phyloP scores from a whole-genome alignment of 2,888 invertebrate genomes.

The Troides aeacus region DNA sequence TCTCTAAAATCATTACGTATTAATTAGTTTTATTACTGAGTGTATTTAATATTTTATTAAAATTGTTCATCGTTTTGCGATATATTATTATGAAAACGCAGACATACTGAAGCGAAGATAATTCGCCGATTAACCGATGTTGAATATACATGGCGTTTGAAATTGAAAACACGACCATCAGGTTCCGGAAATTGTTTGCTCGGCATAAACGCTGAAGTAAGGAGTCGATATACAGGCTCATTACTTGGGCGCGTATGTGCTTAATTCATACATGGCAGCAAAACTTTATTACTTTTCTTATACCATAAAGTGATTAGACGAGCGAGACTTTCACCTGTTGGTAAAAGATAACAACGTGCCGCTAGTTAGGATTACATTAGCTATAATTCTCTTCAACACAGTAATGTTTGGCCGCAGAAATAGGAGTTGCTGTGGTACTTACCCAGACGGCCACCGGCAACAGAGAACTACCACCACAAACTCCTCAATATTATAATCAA shows the following conservation, averaged over 20 bases:
- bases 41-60: neutral
- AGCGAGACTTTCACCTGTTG: too few relatives aligned
- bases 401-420: too few relatives aligned
- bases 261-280: neutral
- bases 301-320: too few relatives aligned
- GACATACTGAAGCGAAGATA: neutral
- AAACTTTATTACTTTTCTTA: neutral
- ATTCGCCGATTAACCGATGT: constrained; percentile 17
- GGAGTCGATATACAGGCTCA: constrained; percentile 60
- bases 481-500: too few relatives aligned
- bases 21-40: too few relatives aligned
- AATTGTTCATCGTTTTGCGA: neutral
- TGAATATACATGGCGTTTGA: constrained; percentile 17
- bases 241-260: constrained; percentile 52
- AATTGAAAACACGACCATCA: constrained; percentile 74
- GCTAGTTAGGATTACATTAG: too few relatives aligned
- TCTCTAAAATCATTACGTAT: too few relatives aligned
- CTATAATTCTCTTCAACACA: too few relatives aligned
- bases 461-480: too few relatives aligned
- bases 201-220: constrained; percentile 43
- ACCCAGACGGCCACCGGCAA: too few relatives aligned
- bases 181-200: constrained; percentile 71
- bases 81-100: neutral
- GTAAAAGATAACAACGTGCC: too few relatives aligned
- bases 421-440: too few relatives aligned